phyloP scores from a whole-genome alignment of 1,140 invertebrate species.

The Riptortus pedestris region DNA sequence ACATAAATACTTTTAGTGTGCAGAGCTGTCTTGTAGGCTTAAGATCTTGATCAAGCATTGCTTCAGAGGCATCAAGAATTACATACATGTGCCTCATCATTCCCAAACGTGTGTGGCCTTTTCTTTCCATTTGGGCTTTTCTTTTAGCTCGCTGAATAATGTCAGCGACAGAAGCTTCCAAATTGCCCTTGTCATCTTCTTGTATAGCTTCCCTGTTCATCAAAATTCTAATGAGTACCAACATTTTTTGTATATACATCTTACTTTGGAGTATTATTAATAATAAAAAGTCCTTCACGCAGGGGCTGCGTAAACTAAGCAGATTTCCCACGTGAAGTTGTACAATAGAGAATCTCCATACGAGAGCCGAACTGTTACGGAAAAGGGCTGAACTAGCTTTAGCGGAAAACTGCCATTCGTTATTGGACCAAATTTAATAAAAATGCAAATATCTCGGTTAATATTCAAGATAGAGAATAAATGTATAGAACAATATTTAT shows the following conservation, averaged over 20 bases:
- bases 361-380: too few species aligned
- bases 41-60: conserved; percentile 88
- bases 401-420: not conserved
- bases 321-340: too few species aligned
- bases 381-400: too few species aligned
- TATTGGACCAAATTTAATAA: not conserved
- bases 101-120: conserved; percentile 69
- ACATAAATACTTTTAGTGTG: conserved; percentile 63
- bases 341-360: too few species aligned
- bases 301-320: too few species aligned
- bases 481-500: too few species aligned
- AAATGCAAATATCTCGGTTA: too few species aligned
- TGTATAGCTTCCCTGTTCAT: conserved; percentile 81
- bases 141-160: conserved; percentile 81
- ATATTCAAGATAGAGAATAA: too few species aligned
- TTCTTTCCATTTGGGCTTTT: conserved; percentile 59
- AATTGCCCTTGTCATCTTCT: conserved; percentile 85
- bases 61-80: conserved; percentile 83
- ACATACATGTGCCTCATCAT: conserved; percentile 94
- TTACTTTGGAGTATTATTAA: not conserved
- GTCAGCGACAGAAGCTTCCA: conserved; percentile 80
- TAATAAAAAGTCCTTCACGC: not conserved
- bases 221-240: too few species aligned
- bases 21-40: conserved; percentile 88
- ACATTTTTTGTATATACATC: not conserved